A percentile compares a stretch with the other conserved stretches of the same genome.
Conservation (phyloP, 2,797 vertebrate species). For the Muraenolepis orangiensis region DNA sequence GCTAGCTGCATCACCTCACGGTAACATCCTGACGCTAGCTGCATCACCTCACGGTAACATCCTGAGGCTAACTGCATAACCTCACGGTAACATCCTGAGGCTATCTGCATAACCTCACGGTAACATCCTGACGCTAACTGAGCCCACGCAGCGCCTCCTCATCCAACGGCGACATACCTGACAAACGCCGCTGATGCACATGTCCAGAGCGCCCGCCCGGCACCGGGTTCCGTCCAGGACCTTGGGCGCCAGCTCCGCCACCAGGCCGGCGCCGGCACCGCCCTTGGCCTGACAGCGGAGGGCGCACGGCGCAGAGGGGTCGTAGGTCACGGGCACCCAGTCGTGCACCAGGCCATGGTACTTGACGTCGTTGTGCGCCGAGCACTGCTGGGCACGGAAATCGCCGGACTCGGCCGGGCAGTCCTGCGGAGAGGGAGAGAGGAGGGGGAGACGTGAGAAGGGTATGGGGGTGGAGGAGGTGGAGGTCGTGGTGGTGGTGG, state of each 20-base stretch:
- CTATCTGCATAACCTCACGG: too few species aligned
- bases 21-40: too few species aligned
- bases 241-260: slow-evolving; percentile 88
- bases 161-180: slow-evolving; percentile 70
- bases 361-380: slow-evolving; percentile 90
- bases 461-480: not conserved
- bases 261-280: slow-evolving; percentile 69
- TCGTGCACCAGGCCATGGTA: slow-evolving; percentile 84
- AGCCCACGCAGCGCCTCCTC: not conserved
- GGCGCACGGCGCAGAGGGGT: slow-evolving; percentile 78
- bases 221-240: slow-evolving; percentile 92
- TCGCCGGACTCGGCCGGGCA: slow-evolving; percentile 86
- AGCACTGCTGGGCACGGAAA: slow-evolving; percentile 90
- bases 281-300: slow-evolving; percentile 84
- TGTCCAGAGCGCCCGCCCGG: slow-evolving; percentile 81
- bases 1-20: too few species aligned
- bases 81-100: too few species aligned
- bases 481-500: not conserved
- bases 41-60: too few species aligned
- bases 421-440: slow-evolving; percentile 67
- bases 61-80: too few species aligned
- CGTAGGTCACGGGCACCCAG: slow-evolving; percentile 83
- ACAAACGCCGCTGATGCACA: slow-evolving; percentile 93
- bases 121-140: too few species aligned
- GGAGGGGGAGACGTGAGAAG: not conserved